Evolutionary conservation across 1,140 invertebrate species (phyloP), one percentile per base, ranked within the genome.

Genomic region (Polypedilum vanderplanki): DNA sequence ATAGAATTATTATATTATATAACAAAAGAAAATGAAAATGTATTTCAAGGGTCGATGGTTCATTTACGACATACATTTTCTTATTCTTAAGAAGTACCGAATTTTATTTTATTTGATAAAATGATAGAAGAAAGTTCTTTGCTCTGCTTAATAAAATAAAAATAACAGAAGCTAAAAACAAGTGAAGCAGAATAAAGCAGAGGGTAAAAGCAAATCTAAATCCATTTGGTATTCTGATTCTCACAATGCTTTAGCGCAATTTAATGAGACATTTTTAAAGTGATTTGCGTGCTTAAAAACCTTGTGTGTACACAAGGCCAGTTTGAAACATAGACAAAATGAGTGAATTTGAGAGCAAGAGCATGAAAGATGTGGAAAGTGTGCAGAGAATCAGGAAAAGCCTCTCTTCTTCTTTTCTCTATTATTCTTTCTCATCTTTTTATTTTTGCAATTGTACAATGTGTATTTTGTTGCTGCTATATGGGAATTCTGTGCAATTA

Each of bases 241-340:
- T n/a, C 46, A 57, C 12, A 12, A 57, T 57, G 46, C 46, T 57
- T 57, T 3, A 57, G 46, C 12, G 46, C 46, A n/a, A 57, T 33
- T 33, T 57, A 57, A 57, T 57, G 46, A 57, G 46, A 57, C 46
- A 57, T 57, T 57, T 57, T 57, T 57, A 57, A 57, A 57, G 46
- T 57, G 46, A 57, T 57, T 57, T 57, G 46, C 46, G n/a, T 57
- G 46, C 46, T 57, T 57, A n/a, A 57, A n/a, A 57, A 57, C 46
- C 41, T 57, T 15, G 24, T 33, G 24, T 33, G 24, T 33, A 33
- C 24, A 33, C 24, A 33, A 33, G 24, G 24, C 24, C 24, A 33
- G 24, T 33, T 57, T 57, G n/a, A 57, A 57, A 57, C 12, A 57
- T 3, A 57, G n/a, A 57, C 12, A 57, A n/a, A n/a, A 57, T 57